Evolutionary conservation across 92 coral and sea anemone genomes (phyloP).

Genomic region (Porites divaricata): DNA sequence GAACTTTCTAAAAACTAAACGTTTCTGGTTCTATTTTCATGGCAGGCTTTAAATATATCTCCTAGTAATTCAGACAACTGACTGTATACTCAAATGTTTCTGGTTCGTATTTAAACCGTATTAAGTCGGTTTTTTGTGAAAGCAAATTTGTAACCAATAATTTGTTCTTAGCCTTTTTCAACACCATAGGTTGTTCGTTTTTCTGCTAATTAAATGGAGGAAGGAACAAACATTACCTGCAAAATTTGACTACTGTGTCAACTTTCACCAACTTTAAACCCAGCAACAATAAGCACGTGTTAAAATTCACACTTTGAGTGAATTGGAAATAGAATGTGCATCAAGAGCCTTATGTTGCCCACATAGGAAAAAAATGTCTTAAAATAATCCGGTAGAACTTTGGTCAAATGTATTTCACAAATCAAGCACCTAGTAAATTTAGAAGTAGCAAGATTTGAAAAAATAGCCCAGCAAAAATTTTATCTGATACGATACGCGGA

Average conservation of each 20-base stretch:
- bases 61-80: neutral
- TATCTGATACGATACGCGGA: too few relatives aligned
- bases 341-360: neutral
- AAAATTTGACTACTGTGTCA: too few relatives aligned
- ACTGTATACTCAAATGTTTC: neutral
- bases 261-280: constrained; percentile 4
- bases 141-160: neutral
- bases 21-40: too few relatives aligned
- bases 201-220: neutral
- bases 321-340: neutral
- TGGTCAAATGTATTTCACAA: neutral
- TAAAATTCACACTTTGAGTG: neutral
- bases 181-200: neutral
- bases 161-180: neutral
- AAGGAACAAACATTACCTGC: neutral
- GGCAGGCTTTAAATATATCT: neutral
- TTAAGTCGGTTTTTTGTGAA: neutral
- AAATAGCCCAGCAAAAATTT: too few relatives aligned
- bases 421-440: neutral
- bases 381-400: neutral
- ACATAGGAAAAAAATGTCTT: neutral
- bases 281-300: neutral
- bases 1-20: too few relatives aligned
- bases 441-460: neutral
- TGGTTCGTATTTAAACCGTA: neutral